phyloP scores from a whole-genome alignment of 2,888 invertebrate species.

The Torymus texanus region DNA sequence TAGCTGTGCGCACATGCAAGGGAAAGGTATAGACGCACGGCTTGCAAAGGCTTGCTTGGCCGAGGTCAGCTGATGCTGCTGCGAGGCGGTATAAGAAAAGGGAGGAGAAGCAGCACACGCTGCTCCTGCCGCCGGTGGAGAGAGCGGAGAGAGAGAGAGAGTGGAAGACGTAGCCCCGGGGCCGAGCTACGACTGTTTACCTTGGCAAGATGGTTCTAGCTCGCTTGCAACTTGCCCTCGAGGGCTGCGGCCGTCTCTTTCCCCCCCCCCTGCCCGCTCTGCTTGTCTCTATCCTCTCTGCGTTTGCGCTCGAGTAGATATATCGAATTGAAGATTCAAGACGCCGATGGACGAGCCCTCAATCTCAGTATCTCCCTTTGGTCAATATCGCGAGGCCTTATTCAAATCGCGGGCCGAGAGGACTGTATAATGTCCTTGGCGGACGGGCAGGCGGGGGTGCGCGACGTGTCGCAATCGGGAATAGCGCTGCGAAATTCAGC shows the following conservation, averaged over 20 bases:
- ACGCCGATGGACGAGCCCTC: constrained; percentile 22
- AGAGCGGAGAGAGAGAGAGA: not conserved
- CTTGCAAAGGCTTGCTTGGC: not conserved
- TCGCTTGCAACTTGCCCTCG: constrained; percentile 37
- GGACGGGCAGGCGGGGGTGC: not conserved
- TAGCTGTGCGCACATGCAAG: no score
- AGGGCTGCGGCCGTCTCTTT: constrained; percentile 7
- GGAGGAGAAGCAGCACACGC: not conserved
- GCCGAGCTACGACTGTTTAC: constrained; percentile 34
- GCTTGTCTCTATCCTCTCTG: not conserved
- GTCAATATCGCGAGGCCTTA: not conserved
- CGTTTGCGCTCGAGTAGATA: constrained; percentile 6
- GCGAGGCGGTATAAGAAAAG: not conserved
- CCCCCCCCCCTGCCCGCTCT: not conserved
- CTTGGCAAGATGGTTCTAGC: constrained; percentile 42
- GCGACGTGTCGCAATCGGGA: not conserved
- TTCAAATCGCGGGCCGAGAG: constrained; percentile 7
- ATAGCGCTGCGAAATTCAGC: not conserved
- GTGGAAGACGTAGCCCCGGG: constrained; percentile 10
- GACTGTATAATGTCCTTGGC: not conserved
- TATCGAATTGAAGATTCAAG: constrained; percentile 34
- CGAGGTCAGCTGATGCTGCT: constrained; percentile 9
- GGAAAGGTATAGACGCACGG: no score
- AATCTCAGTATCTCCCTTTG: constrained; percentile 20
- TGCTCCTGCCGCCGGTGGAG: not conserved